Evolutionary conservation across 1,140 invertebrate species (phyloP).

Genomic region (Cydia pomonella): DNA sequence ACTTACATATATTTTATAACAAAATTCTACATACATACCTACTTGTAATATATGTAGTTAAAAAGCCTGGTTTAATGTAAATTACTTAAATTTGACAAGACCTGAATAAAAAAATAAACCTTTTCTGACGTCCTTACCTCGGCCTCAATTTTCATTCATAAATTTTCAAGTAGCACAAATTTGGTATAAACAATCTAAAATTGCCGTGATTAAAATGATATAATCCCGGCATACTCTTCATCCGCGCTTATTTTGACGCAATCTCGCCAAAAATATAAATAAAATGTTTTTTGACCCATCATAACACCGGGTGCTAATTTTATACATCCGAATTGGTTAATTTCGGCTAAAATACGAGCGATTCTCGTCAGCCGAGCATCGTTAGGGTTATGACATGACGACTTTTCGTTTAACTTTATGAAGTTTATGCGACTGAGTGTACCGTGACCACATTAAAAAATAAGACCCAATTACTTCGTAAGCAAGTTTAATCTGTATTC

Average conservation of each 20-base stretch:
- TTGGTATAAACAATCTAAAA: background rate
- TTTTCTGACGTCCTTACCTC: no score
- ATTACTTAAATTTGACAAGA: no score
- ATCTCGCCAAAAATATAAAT: slow-evolving; percentile 48
- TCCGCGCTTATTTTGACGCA: slow-evolving; percentile 2
- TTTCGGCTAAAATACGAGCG: slow-evolving; percentile 1
- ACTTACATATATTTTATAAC: no score
- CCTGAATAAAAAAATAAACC: no score
- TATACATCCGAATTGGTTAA: slow-evolving; percentile 43
- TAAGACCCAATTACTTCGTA: background rate
- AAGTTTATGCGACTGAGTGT: slow-evolving; percentile 45
- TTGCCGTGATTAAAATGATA: background rate
- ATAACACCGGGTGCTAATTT: slow-evolving; percentile 43
- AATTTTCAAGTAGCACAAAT: slow-evolving; percentile 9
- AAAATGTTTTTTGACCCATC: slow-evolving; percentile 43
- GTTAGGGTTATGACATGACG: slow-evolving; percentile 52
- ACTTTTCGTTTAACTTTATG: slow-evolving; percentile 51
- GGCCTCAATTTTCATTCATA: background rate
- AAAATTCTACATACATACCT: no score
- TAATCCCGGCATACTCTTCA: background rate
- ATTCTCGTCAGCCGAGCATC: slow-evolving; percentile 24
- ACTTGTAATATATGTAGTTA: no score
- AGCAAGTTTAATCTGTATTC: no score
- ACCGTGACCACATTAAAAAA: background rate
- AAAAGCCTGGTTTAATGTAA: no score